Percentiles rank a stretch among this genome's conserved stretches.
phyloP scores from a whole-genome alignment of 2,888 invertebrate species.

The Gerris lacustris region DNA sequence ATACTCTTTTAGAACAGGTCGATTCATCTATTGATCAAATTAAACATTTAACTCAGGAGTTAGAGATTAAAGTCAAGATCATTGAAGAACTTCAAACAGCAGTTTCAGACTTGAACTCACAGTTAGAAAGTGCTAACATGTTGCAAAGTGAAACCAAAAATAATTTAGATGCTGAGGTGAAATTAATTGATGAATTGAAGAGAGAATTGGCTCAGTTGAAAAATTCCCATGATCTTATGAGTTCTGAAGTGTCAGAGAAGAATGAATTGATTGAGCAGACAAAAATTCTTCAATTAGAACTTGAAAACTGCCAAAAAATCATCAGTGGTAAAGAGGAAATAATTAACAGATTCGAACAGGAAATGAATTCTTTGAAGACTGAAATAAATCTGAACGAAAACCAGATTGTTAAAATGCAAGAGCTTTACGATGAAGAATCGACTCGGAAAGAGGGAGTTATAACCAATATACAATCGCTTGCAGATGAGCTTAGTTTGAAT shows the following conservation, averaged over 20 bases:
- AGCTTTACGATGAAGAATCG: constrained; percentile 25
- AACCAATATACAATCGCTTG: constrained; percentile 34
- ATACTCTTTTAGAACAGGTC: neutral
- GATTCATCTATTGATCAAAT: neutral
- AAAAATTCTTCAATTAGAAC: neutral
- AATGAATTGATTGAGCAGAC: neutral
- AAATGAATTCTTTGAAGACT: constrained; percentile 24
- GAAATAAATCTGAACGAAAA: constrained; percentile 19
- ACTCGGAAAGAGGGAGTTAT: constrained; percentile 34
- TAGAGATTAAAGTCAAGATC: neutral
- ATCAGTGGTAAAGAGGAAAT: constrained; percentile 4
- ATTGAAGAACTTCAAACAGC: neutral
- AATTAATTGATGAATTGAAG: constrained; percentile 4
- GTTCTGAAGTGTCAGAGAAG: neutral
- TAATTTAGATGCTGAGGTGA: neutral
- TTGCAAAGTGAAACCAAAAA: constrained; percentile 11
- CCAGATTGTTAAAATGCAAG: constrained; percentile 24
- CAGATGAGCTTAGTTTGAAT: constrained; percentile 32
- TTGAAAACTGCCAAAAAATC: neutral
- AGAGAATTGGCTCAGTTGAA: constrained; percentile 1
- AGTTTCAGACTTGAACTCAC: constrained; percentile 10
- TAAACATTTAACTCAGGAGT: neutral
- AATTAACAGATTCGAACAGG: constrained; percentile 23
- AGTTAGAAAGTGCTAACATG: constrained; percentile 15
- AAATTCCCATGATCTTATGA: neutral